phyloP scores from a whole-genome alignment of 2,113 vertebrate species.

The Sakesphorus luctuosus region DNA sequence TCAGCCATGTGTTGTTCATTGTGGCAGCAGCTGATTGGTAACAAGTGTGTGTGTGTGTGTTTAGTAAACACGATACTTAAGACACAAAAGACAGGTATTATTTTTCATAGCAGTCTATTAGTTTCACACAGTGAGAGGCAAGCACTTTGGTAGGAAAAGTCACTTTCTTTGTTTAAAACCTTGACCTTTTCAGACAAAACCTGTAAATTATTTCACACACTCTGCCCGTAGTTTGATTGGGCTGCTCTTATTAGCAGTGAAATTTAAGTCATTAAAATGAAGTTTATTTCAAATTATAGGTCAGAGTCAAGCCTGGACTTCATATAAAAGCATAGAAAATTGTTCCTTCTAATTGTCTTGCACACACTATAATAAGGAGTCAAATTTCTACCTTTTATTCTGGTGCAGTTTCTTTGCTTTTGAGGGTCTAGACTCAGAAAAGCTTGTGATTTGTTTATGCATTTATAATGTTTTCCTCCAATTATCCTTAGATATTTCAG shows the following conservation, averaged over 20 bases:
- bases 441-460: conserved; percentile 1
- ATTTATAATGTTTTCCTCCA: background rate
- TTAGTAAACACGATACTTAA: background rate
- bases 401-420: background rate
- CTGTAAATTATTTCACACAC: conserved; percentile 42
- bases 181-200: conserved; percentile 57
- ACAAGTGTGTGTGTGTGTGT: background rate
- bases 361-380: background rate
- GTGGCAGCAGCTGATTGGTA: background rate
- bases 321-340: background rate
- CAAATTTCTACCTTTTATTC: background rate
- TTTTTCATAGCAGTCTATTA: conserved; percentile 23
- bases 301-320: conserved; percentile 37
- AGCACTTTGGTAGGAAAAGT: background rate
- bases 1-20: background rate
- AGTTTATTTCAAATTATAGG: conserved; percentile 35
- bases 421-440: background rate
- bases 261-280: conserved; percentile 55
- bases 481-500: background rate
- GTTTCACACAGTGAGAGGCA: background rate
- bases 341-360: conserved; percentile 65
- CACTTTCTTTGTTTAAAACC: conserved; percentile 36
- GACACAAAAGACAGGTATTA: background rate
- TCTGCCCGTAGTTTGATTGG: conserved; percentile 32
- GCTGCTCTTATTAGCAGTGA: conserved; percentile 38